Evolutionary conservation across 2,797 vertebrate species (phyloP).

Genomic region (Helostoma temminkii): DNA sequence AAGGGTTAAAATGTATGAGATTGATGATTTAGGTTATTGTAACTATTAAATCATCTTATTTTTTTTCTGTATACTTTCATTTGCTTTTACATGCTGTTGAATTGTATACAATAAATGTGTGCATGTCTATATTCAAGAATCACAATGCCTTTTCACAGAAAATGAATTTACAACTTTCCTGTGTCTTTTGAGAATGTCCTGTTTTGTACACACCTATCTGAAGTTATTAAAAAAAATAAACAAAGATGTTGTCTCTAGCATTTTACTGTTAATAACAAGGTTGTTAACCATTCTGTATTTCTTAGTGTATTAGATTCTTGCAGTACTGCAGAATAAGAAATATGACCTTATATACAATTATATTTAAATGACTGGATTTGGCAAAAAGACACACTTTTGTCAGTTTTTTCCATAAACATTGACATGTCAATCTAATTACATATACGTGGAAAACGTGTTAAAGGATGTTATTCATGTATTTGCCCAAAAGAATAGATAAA

Average conservation of each 20-base stretch:
- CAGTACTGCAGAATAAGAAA: conserved; percentile 8
- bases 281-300: conserved; percentile 1
- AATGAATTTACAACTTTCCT: conserved; percentile 24
- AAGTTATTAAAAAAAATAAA: conserved; percentile 59
- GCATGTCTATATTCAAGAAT: conserved; percentile 38
- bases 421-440: too few relatives aligned
- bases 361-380: not conserved
- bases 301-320: not conserved
- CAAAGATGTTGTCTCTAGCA: conserved; percentile 2
- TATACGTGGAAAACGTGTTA: too few relatives aligned
- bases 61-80: conserved; percentile 22
- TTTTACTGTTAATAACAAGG: not conserved
- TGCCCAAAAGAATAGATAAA: too few relatives aligned
- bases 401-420: not conserved
- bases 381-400: not conserved
- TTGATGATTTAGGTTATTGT: conserved; percentile 15
- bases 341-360: not conserved
- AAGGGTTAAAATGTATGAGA: not conserved
- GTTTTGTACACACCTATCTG: conserved; percentile 53
- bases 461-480: too few relatives aligned
- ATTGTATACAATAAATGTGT: conserved; percentile 32
- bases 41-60: conserved; percentile 38
- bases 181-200: conserved; percentile 27
- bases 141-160: conserved; percentile 47
- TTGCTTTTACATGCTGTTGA: conserved; percentile 34